These are phyloP conservation scores for Lissocephala sabroskyi DNA, from an alignment of 2,888 invertebrate species.

Conservation along the genomic window DNA sequence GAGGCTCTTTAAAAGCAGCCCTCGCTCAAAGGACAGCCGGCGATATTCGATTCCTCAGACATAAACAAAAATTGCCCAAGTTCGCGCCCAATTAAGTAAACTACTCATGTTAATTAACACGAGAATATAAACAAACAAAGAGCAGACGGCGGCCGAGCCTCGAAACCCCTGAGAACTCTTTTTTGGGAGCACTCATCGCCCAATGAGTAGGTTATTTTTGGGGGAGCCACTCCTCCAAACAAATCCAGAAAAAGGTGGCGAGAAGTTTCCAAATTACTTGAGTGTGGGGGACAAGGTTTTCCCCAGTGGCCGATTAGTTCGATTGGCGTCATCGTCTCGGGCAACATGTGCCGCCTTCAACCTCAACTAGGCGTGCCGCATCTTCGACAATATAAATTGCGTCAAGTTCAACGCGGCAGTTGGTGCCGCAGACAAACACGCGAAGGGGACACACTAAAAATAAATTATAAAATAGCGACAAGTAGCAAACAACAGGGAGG, in stretches of 20 bases:
- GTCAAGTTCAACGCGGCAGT: conserved; percentile 60
- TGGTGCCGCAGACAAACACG: conserved; percentile 39
- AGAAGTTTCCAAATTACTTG: not conserved
- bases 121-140: conserved; percentile 41
- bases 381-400: conserved; percentile 61
- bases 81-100: conserved; percentile 55
- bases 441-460: conserved; percentile 37
- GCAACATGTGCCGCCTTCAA: conserved; percentile 39
- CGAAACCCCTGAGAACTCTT: conserved; percentile 5
- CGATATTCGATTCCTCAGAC: conserved; percentile 19
- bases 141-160: conserved; percentile 8
- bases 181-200: conserved; percentile 5
- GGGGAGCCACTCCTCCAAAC: no score
- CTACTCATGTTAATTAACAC: conserved; percentile 60
- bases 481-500: conserved; percentile 15
- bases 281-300: conserved; percentile 21
- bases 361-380: conserved; percentile 52
- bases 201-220: no score
- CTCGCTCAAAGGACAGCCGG: conserved; percentile 4
- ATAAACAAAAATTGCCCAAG: conserved; percentile 31
- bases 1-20: not conserved
- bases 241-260: no score
- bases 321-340: no score
- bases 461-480: conserved; percentile 50
- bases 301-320: conserved; percentile 35